These are phyloP conservation scores for Benthosema pterotum DNA, from an alignment of 2,797 vertebrate genomes.

Conservation along the genomic window DNA sequence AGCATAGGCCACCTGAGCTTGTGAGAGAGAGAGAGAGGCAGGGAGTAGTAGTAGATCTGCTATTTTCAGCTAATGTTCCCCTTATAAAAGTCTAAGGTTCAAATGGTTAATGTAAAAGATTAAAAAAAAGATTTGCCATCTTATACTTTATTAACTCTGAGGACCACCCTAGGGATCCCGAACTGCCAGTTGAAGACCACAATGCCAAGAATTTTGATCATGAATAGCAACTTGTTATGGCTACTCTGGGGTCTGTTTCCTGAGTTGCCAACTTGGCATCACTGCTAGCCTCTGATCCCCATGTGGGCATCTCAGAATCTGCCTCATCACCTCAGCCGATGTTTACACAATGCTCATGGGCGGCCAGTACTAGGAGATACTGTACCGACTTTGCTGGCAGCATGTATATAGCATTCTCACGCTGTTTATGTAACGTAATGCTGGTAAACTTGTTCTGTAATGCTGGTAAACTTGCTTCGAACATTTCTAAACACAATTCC, in stretches of 20 bases:
- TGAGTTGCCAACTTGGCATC: constrained; percentile 31
- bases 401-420: constrained; percentile 54
- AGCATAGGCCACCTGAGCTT: too few species aligned
- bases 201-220: constrained; percentile 1
- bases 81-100: too few species aligned
- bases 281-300: constrained; percentile 26
- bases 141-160: too few species aligned
- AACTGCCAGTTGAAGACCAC: too few species aligned
- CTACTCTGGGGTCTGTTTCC: constrained; percentile 24
- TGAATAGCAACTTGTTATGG: constrained; percentile 21
- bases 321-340: constrained; percentile 52
- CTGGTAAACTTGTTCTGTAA: constrained; percentile 57
- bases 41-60: too few species aligned
- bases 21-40: too few species aligned
- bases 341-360: constrained; percentile 61
- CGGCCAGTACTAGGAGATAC: constrained; percentile 60
- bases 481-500: constrained; percentile 64
- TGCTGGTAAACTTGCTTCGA: constrained; percentile 56
- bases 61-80: too few species aligned
- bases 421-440: constrained; percentile 68
- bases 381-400: constrained; percentile 54
- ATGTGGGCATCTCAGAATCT: constrained; percentile 46
- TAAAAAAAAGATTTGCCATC: too few species aligned
- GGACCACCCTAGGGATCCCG: too few species aligned
- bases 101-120: too few species aligned